These are phyloP conservation scores for Spodoptera littoralis DNA, from an alignment of 2,888 invertebrate genomes.

Conservation along the genomic window DNA sequence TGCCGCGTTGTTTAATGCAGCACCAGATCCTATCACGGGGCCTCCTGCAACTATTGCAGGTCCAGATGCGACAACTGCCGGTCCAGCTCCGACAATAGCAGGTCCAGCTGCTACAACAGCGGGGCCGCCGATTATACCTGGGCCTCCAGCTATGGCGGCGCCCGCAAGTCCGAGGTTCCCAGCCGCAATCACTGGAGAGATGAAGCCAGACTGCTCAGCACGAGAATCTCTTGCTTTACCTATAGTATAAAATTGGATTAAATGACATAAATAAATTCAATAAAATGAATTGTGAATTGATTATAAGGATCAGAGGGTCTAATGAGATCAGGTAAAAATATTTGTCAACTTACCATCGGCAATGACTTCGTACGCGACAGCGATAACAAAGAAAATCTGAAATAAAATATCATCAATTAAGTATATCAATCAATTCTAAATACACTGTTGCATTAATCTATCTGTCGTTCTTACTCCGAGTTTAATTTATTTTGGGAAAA, in stretches of 20 bases:
- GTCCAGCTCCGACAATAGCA: slow-evolving; percentile 45
- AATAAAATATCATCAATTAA: slow-evolving; percentile 49
- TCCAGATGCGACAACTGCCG: slow-evolving; percentile 54
- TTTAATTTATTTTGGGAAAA: no score
- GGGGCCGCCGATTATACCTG: slow-evolving; percentile 26
- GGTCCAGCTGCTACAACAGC: slow-evolving; percentile 23
- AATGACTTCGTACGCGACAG: slow-evolving; percentile 79
- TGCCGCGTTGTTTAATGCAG: slow-evolving; percentile 80
- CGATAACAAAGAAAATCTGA: slow-evolving; percentile 84
- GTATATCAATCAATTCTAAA: no score
- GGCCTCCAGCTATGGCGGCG: slow-evolving; percentile 5
- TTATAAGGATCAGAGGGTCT: no score
- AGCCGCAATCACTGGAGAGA: slow-evolving; percentile 56
- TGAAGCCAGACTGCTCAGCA: slow-evolving; percentile 66
- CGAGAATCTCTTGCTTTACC: slow-evolving; percentile 69
- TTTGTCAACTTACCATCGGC: slow-evolving; percentile 74
- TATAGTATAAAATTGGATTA: slow-evolving; percentile 4
- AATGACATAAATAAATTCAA: no score
- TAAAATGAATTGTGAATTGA: no score
- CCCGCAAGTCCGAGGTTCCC: slow-evolving; percentile 39
- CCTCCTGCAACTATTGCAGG: slow-evolving; percentile 54
- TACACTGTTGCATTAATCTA: no score
- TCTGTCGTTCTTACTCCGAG: no score
- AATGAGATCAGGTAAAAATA: not conserved
- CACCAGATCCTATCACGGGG: slow-evolving; percentile 67